Evolutionary conservation across 2,113 vertebrate species (phyloP), one percentile per base, ranked within the genome.

Genomic region (Blennius ocellaris): DNA sequence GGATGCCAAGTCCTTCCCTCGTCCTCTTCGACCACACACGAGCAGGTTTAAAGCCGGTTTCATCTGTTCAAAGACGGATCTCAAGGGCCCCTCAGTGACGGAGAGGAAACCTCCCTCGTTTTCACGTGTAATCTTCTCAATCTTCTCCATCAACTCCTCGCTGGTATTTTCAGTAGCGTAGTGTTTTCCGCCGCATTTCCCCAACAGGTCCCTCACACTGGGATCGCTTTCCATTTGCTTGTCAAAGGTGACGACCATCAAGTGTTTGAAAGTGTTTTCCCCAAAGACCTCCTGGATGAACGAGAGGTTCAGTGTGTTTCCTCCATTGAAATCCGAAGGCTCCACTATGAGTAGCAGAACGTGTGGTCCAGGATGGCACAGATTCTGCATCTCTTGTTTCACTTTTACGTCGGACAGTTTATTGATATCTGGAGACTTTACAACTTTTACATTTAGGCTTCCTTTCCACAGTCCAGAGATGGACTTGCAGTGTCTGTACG

Each of bases 11-110:
- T 68, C 68, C 68, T 86, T 86, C 47, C 6, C 57, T 50, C 68
- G 45, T 78, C 15, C 70, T 52, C 41, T 73, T 5, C 62, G 68
- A 14, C 85, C 87, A 80, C 45, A 86, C 61, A 89, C 65, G 17
- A 89, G 75, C 78, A 88, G 62, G 68, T 87, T 87, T 11, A 87
- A 0, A 63, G 1, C n/a, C n/a, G 58, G 10, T 40, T 49, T 57
- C 2, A 21, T 36, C 41, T 30, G 21, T 30, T 30, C 21, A 30
- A 30, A 30, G 21, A 30, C 21, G 21, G 21, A 30, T 30, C 2
- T 30, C 21, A 30, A 30, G 21, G 21, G 21, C 21, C 21, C 4
- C 21, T 30, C 21, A 30, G 21, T 67, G 41, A 44, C 40, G 44
- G 40, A 76, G 11, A 78, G 77, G 17, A 71, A 60, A 9, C 11